Percentiles rank a stretch among this genome's conserved stretches.
Conservation (phyloP, 2,113 vertebrate genomes). For the Chaenogobius annularis region DNA sequence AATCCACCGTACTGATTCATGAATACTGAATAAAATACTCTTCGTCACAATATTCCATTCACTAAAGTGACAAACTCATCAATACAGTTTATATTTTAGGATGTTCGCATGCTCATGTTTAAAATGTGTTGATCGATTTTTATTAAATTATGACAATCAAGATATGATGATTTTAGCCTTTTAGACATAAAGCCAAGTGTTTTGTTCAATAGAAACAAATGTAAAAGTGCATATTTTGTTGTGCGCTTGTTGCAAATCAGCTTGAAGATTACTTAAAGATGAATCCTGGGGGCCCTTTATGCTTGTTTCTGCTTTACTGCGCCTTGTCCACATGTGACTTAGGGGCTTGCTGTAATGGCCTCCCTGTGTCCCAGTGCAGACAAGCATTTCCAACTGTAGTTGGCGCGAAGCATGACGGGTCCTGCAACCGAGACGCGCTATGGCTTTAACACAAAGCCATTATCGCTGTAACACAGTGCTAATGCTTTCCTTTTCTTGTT, state of each 20-base stretch:
- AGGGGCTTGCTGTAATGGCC: conserved; percentile 43
- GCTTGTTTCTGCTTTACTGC: conserved; percentile 34
- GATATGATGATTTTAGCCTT: neutral
- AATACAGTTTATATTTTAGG: neutral
- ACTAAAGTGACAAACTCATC: neutral
- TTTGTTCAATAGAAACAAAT: neutral
- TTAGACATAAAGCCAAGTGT: neutral
- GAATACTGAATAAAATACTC: neutral
- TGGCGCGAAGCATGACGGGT: conserved; percentile 48
- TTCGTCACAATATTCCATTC: neutral
- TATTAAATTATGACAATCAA: no score
- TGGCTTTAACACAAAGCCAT: conserved; percentile 59
- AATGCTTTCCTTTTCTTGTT: conserved; percentile 48
- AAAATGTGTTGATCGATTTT: no score
- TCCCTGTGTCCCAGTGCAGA: conserved; percentile 50
- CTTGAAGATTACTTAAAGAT: conserved; percentile 31
- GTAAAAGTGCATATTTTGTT: neutral
- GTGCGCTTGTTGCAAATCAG: neutral
- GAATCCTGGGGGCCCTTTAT: conserved; percentile 42
- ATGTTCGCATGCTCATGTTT: neutral
- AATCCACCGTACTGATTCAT: neutral
- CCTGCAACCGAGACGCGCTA: conserved; percentile 56
- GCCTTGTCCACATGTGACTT: conserved; percentile 57
- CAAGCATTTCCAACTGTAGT: conserved; percentile 49
- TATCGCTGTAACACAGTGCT: conserved; percentile 59